Evolutionary conservation across 1,140 invertebrate species (phyloP).

Genomic region (Euura saliciscinereae): DNA sequence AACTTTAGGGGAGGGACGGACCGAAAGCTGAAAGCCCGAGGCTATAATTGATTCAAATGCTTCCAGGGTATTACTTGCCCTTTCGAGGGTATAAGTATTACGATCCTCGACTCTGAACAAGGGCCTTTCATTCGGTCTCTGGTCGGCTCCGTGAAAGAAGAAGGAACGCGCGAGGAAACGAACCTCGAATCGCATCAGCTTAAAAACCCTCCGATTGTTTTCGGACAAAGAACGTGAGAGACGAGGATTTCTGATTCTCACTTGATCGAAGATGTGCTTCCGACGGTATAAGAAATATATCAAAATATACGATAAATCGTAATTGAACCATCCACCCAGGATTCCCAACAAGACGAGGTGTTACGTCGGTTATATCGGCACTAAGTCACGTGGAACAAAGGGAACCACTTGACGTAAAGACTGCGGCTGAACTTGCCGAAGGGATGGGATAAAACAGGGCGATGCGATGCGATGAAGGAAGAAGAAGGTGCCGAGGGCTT

Average conservation of each 20-base stretch:
- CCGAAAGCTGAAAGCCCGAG: constrained; percentile 46
- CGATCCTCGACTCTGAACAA: neutral
- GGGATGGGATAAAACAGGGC: neutral
- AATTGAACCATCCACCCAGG: neutral
- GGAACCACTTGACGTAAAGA: neutral
- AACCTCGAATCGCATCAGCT: no score
- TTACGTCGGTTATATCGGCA: neutral
- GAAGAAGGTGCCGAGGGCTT: neutral
- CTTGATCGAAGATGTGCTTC: no score
- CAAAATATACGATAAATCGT: no score
- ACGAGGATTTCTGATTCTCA: no score
- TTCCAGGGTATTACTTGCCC: constrained; percentile 38
- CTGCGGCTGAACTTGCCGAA: neutral
- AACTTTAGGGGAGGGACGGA: constrained; percentile 29
- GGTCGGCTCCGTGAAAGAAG: no score
- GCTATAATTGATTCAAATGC: constrained; percentile 56
- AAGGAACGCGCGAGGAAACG: no score
- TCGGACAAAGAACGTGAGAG: no score
- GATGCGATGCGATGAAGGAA: neutral
- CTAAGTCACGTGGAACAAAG: constrained; percentile 7
- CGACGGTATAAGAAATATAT: no score
- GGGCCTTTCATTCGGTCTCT: constrained; percentile 13
- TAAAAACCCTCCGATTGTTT: no score
- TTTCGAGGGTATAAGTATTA: neutral
- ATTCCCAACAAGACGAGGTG: neutral